Evolutionary conservation across 2,797 vertebrate genomes (phyloP).

Genomic region (Clarias pachynema): DNA sequence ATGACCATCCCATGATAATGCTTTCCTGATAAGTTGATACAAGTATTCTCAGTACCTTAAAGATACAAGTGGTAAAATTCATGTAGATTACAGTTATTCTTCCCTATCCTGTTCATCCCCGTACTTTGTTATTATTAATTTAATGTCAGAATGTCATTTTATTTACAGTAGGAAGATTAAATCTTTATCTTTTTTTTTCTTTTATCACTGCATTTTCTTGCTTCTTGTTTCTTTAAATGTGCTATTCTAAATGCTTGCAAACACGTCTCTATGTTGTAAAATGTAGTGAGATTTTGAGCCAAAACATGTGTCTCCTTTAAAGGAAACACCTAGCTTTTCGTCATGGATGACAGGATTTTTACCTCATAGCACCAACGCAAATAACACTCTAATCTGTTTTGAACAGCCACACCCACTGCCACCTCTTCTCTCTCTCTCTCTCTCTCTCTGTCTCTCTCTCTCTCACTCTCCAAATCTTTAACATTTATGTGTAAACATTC

Average conservation of each 20-base stretch:
- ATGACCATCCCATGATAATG: neutral
- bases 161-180: neutral
- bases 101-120: neutral
- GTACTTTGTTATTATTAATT: neutral
- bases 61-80: neutral
- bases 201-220: neutral
- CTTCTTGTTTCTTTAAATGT: neutral
- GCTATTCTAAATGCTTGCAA: neutral
- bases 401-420: constrained; percentile 38
- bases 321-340: constrained; percentile 25
- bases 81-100: neutral
- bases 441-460: neutral
- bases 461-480: neutral
- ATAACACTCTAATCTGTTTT: constrained; percentile 40
- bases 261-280: neutral
- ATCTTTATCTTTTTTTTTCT: neutral
- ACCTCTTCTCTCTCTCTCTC: constrained; percentile 5
- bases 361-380: constrained; percentile 23
- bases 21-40: neutral
- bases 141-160: neutral
- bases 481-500: constrained; percentile 35
- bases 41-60: neutral
- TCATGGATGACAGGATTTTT: constrained; percentile 35
- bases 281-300: neutral
- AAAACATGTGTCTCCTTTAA: neutral